Evolutionary conservation across 2,888 invertebrate genomes (phyloP), one percentile per base, ranked within the genome.

Genomic region (Incurvaria masculella): DNA sequence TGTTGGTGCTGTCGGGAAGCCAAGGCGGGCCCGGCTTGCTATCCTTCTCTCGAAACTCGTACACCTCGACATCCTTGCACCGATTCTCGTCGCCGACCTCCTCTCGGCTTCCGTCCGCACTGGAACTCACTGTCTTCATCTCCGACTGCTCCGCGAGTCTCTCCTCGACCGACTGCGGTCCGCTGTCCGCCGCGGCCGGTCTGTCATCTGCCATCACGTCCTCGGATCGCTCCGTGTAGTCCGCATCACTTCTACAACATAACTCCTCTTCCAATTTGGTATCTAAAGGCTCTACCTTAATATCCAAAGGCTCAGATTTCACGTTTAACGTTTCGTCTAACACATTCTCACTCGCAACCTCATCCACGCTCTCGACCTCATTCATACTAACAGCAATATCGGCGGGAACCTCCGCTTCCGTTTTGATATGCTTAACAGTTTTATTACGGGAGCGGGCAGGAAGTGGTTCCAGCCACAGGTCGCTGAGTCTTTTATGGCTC

Each of bases 401-500:
- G 44, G 45, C 48, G 38, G 42, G 44, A n/a, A n/a, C n/a, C 26
- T 51, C 49, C 10, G 47, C 42, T 17, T 33, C 33, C 33, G 14
- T 14, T 11, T 41, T 41, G 3, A 17, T 17, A 4, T 4, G 11
- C 19, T 41, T 41, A 10, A 41, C 18, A 10, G 5, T 10, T 10
- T 17, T 4, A 14, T 3, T 41, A 16, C 10, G 5, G 5, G 18
- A 17, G 10, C 6, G 41, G 3, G 26, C 26, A 19, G 21, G 38
- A 43, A 16, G 27, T 19, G 58, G 56, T 51, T 66, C 33, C 33
- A n/a, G 33, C 11, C 33, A 33, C 14, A 33, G 33, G 14, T 33
- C 66, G 42, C 56, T 61, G 42, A 84, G 72, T 53, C 81, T 76
- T 66, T 82, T 83, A 61, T 85, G 84, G 68, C 81, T 85, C 56